Evolutionary conservation across 2,888 invertebrate species (phyloP).

Genomic region (Dynastes tityus): DNA sequence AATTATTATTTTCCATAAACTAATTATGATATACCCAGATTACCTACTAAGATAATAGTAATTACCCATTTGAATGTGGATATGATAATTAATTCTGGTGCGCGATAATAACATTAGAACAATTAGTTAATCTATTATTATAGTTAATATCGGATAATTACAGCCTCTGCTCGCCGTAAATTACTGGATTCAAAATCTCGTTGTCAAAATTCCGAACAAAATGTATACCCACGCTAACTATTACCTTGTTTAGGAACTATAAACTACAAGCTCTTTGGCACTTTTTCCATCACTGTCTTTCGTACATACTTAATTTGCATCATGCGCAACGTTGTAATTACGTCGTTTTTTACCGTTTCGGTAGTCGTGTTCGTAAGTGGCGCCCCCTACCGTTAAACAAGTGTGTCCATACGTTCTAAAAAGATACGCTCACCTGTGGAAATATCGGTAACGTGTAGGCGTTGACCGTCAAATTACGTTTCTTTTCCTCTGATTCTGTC

Average conservation of each 20-base stretch:
- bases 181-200: no score
- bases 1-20: background rate
- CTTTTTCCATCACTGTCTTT: background rate
- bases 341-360: conserved; percentile 32
- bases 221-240: background rate
- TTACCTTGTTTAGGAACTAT: background rate
- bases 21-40: background rate
- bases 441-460: conserved; percentile 31
- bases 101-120: background rate
- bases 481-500: background rate
- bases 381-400: conserved; percentile 46
- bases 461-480: conserved; percentile 42
- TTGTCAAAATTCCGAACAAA: background rate
- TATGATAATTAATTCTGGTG: conserved; percentile 1
- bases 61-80: background rate
- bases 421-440: conserved; percentile 39
- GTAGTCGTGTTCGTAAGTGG: conserved; percentile 42
- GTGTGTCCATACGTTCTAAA: conserved; percentile 27
- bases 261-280: background rate
- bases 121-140: conserved; percentile 9
- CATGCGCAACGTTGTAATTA: conserved; percentile 20
- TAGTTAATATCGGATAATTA: conserved; percentile 2
- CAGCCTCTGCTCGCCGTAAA: background rate
- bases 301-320: conserved; percentile 2
- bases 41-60: conserved; percentile 2